Base-by-base conservation (phyloP, 1,140 invertebrate species). In the Brachionus plicatilis region DNA sequence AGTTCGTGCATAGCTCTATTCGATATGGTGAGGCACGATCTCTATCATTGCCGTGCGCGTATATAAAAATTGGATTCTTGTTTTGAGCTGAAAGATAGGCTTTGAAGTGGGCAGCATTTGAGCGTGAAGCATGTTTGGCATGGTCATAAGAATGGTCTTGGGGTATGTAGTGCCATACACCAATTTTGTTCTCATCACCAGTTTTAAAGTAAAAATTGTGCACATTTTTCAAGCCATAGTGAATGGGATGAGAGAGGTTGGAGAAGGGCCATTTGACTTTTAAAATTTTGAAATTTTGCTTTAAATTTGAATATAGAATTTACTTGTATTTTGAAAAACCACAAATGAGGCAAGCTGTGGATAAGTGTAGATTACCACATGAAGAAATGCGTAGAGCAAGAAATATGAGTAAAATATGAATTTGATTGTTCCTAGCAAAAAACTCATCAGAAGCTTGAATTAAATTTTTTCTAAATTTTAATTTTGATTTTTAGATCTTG, bases 101-200 rank as follows among this genome's bases (percentile, higher is more conserved):
- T 82, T 82, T 82, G 1, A 82, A 66, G 12, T 82, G 79, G 9
- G 41, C 27, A 6, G 17, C 14, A 12, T 50, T 50, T 3, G 43
- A 47, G 7, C 72, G 17, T 27, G 72, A 76, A 0, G 72, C 7
- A 12, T 76, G 72, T 47, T 76, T 76, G 24, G 43, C 47, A 27
- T 76, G 43, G 24, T 76, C 72, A 37, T 76, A 76, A 24, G 43
- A 2, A 50, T 50, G 24, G 5, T 20, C 45, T 27, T 82, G 11
- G 17, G 79, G 79, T 29, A 82, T 37, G 41, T 45, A 82, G 9
- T 82, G 79, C 82, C 82, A 83, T 11, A 83, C 82, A 17, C 82
- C 82, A 70, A 68, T 47, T 50, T 37, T 12, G 24, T 70, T 24
- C 14, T 24, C 60, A 33, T 56, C 29, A 12, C 47, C 50, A 17